Conservation (phyloP, 1,140 invertebrate genomes). For the Drosophila rhopaloa region DNA sequence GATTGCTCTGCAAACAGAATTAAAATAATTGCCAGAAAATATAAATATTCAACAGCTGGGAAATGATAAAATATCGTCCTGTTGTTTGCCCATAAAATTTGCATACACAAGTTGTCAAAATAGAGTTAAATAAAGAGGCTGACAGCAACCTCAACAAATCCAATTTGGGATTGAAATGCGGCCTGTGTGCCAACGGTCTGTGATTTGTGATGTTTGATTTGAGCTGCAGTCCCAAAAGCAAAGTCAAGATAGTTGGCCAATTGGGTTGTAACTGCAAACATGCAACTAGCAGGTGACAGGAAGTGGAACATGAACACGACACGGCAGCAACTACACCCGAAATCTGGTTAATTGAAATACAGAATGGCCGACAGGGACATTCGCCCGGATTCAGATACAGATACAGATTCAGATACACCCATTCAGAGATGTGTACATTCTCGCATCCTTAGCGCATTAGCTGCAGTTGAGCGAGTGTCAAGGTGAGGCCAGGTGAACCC, state of each 20-base stretch:
- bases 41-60: conserved; percentile 46
- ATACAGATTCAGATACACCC: conserved; percentile 11
- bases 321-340: conserved; percentile 13
- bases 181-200: conserved; percentile 9
- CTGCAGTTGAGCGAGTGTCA: conserved; percentile 78
- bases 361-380: conserved; percentile 14
- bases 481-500: conserved; percentile 74
- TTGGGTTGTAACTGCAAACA: conserved; percentile 23
- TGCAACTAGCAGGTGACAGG: conserved; percentile 37
- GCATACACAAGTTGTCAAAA: conserved; percentile 29
- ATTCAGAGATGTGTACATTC: conserved; percentile 13
- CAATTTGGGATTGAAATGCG: conserved; percentile 31
- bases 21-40: conserved; percentile 35
- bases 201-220: conserved; percentile 18
- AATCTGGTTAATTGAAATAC: conserved; percentile 50
- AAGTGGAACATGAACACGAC: conserved; percentile 29
- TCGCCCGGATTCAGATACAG: conserved; percentile 1
- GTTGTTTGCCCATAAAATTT: conserved; percentile 42
- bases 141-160: conserved; percentile 43
- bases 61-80: conserved; percentile 23
- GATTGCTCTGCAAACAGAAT: conserved; percentile 11
- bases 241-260: conserved; percentile 19
- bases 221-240: background rate
- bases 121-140: conserved; percentile 20
- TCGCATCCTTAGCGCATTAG: conserved; percentile 64